Evolutionary conservation across 2,113 vertebrate species (phyloP).

Genomic region (Perccottus glenii): DNA sequence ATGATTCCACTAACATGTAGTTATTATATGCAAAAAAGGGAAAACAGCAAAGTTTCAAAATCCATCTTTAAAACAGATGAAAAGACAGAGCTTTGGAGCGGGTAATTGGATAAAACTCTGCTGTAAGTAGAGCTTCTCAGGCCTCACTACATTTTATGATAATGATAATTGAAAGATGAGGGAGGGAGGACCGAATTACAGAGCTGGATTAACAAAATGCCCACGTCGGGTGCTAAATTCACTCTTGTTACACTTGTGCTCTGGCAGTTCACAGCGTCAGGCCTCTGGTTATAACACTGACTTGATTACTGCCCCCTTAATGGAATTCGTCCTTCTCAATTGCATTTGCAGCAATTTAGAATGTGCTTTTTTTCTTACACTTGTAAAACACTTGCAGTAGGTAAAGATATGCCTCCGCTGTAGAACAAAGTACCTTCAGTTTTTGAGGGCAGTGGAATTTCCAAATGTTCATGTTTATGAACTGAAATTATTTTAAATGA

Average conservation of each 20-base stretch:
- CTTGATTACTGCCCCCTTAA: constrained; percentile 67
- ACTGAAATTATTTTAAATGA: constrained; percentile 23
- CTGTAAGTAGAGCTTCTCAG: constrained; percentile 65
- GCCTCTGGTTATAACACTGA: constrained; percentile 69
- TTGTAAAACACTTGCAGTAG: constrained; percentile 49
- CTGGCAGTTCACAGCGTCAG: constrained; percentile 49
- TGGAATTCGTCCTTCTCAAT: constrained; percentile 67
- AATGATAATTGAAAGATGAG: constrained; percentile 80
- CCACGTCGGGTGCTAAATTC: constrained; percentile 62
- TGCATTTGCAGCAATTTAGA: constrained; percentile 63
- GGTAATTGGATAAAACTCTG: constrained; percentile 78
- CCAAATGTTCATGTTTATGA: constrained; percentile 37
- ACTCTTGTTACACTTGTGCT: constrained; percentile 69
- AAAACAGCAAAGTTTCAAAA: constrained; percentile 59
- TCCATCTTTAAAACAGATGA: constrained; percentile 74
- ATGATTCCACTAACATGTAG: constrained; percentile 18
- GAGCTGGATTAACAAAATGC: constrained; percentile 73
- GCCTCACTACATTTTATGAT: constrained; percentile 76
- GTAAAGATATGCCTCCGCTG: constrained; percentile 36
- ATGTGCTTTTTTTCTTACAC: constrained; percentile 51
- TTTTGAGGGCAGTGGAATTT: constrained; percentile 39
- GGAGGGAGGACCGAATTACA: constrained; percentile 71
- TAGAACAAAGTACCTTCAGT: constrained; percentile 45
- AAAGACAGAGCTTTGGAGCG: constrained; percentile 73
- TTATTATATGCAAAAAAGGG: constrained; percentile 36